Base-by-base conservation (phyloP, 2,113 vertebrate species). In the Lucifuga dentata region DNA sequence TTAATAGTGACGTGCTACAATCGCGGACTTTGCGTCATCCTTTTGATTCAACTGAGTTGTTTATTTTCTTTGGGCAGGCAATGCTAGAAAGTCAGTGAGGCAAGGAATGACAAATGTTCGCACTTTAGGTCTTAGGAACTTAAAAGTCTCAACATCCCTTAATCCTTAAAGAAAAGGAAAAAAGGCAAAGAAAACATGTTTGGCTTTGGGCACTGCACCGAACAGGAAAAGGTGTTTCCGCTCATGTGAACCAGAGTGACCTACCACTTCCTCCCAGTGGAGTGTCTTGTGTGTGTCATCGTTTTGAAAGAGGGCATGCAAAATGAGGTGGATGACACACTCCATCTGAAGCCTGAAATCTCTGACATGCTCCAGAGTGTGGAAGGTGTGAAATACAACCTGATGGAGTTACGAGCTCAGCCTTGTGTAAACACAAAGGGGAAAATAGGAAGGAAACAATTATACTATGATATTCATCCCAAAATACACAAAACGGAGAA, bases 171-270 rank as follows among this genome's bases (percentile, higher is more conserved):
- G 65, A 70, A 69, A 69, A 61, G 41, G 44, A 68, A 29, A 85
- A 87, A 88, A 24, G 52, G 69, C 52, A 82, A 77, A 85, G 72
- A 86, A 88, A 89, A 85, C 83, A 86, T 68, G 74, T 82, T 89
- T 81, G 78, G 84, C 76, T 84, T 78, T 81, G 82, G 52, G 61
- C 53, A 71, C 60, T 6, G 45, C 64, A 72, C 45, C 43, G 61
- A 73, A 87, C 81, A 70, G 89, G 88, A 92, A 90, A 82, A 83
- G 76, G 78, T 68, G 75, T 84, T 89, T 89, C 88, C 83, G 63
- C 68, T 84, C 12, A 76, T 81, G 69, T 82, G 84, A 86, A 88
- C 80, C 61, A 1, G 49, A 62, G 65, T 59, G 78, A 89, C 81
- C 81, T 35, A 35, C 45, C 36, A 39, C 83, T 86, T 90, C 86